Evolutionary conservation across 2,797 vertebrate species (phyloP).

Genomic region (Phrynocephalus forsythii): DNA sequence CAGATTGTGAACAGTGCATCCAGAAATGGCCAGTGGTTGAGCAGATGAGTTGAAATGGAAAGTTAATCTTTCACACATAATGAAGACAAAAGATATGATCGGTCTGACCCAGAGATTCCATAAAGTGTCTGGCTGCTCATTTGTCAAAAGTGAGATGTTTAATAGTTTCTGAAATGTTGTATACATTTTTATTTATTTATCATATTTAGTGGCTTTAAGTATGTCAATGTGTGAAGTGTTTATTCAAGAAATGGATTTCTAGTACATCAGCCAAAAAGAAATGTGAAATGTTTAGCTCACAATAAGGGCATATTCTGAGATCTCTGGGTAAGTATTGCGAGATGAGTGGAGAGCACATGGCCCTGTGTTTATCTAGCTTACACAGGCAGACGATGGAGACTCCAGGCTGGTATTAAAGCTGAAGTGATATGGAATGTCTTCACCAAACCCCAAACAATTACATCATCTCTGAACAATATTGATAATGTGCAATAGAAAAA

Average conservation of each 20-base stretch:
- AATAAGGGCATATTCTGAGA: slow-evolving; percentile 78
- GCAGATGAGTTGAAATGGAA: slow-evolving; percentile 76
- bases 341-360: slow-evolving; percentile 85
- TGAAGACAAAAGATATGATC: slow-evolving; percentile 70
- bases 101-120: slow-evolving; percentile 63
- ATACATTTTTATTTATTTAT: slow-evolving; percentile 77
- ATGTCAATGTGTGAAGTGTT: slow-evolving; percentile 82
- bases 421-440: slow-evolving; percentile 87
- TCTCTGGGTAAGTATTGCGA: slow-evolving; percentile 77
- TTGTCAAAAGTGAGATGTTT: slow-evolving; percentile 78
- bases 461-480: slow-evolving; percentile 83
- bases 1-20: slow-evolving; percentile 57
- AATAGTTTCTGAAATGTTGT: slow-evolving; percentile 75
- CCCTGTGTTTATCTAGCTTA: slow-evolving; percentile 89
- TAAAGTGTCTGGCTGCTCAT: slow-evolving; percentile 72
- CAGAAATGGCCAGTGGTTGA: slow-evolving; percentile 69
- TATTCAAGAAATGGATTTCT: slow-evolving; percentile 81
- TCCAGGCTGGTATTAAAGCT: slow-evolving; percentile 91
- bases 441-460: slow-evolving; percentile 89
- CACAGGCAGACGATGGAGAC: slow-evolving; percentile 86
- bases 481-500: slow-evolving; percentile 83
- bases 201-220: slow-evolving; percentile 78
- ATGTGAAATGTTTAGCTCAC: slow-evolving; percentile 82
- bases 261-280: slow-evolving; percentile 79
- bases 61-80: slow-evolving; percentile 75